phyloP scores from a whole-genome alignment of 2,113 vertebrate genomes.

The Larimichthys crocea region DNA sequence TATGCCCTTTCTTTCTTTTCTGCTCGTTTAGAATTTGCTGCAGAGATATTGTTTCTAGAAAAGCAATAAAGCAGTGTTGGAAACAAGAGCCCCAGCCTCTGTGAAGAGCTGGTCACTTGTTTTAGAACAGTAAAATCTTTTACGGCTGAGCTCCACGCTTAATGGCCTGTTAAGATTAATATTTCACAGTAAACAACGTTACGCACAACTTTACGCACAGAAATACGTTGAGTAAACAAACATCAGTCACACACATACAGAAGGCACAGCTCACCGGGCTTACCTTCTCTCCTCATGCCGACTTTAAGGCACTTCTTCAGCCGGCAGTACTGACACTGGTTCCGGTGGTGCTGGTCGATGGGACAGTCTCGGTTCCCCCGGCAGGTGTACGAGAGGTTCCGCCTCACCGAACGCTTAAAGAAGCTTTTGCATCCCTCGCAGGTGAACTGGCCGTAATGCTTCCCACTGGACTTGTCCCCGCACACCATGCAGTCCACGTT shows the following conservation, averaged over 20 bases:
- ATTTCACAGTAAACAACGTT: slow-evolving; percentile 15
- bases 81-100: no score
- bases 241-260: no score
- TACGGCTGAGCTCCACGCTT: neutral
- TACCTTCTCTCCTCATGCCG: slow-evolving; percentile 90
- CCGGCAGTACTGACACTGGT: slow-evolving; percentile 91
- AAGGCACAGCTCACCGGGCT: slow-evolving; percentile 3
- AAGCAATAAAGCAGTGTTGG: neutral
- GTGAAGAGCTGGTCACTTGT: neutral
- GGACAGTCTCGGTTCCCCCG: slow-evolving; percentile 89
- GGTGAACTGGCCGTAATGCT: slow-evolving; percentile 91
- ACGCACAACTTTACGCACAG: slow-evolving; percentile 47
- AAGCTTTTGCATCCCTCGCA: slow-evolving; percentile 93
- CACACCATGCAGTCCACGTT: slow-evolving; percentile 91
- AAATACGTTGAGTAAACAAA: neutral
- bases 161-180: neutral
- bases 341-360: slow-evolving; percentile 90
- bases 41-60: neutral
- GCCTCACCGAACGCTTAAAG: slow-evolving; percentile 90
- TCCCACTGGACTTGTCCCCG: slow-evolving; percentile 90
- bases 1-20: neutral
- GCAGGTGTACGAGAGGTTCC: slow-evolving; percentile 91
- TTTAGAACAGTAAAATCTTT: slow-evolving; percentile 7
- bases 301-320: slow-evolving; percentile 91
- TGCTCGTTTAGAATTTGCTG: neutral